Conservation (phyloP, 2,888 invertebrate genomes). For the Athalia rosae region DNA sequence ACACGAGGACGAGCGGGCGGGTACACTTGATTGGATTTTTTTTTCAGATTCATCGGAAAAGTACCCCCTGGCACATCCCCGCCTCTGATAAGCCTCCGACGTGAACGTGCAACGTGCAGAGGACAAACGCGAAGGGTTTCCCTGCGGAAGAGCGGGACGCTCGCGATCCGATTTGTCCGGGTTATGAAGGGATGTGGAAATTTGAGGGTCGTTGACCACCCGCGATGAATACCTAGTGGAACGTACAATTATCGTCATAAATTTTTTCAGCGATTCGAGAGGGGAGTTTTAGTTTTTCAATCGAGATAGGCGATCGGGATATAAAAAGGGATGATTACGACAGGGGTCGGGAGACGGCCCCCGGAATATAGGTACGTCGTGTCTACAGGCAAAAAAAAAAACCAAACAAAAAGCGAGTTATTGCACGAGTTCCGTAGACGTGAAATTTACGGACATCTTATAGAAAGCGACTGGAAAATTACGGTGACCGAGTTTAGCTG, state of each 20-base stretch:
- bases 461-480: conserved; percentile 59
- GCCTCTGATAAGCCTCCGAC: conserved; percentile 20
- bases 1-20: background rate
- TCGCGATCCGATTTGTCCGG: conserved; percentile 13
- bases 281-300: too few relatives aligned
- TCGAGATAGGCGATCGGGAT: background rate
- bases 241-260: background rate
- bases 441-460: conserved; percentile 56
- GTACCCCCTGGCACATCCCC: background rate
- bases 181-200: conserved; percentile 16
- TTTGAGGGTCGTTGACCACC: conserved; percentile 35
- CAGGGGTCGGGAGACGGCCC: too few relatives aligned
- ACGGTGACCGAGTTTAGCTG: conserved; percentile 55
- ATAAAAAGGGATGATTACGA: background rate
- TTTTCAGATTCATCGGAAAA: conserved; percentile 30
- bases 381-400: background rate
- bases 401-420: conserved; percentile 52
- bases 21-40: conserved; percentile 39
- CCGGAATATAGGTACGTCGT: background rate
- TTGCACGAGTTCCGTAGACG: conserved; percentile 59
- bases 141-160: background rate
- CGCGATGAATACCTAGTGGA: background rate
- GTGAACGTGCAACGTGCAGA: background rate
- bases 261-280: background rate
- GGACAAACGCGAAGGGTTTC: background rate